Conservation (phyloP, 1,140 invertebrate genomes). For the Lordiphosa mommai region DNA sequence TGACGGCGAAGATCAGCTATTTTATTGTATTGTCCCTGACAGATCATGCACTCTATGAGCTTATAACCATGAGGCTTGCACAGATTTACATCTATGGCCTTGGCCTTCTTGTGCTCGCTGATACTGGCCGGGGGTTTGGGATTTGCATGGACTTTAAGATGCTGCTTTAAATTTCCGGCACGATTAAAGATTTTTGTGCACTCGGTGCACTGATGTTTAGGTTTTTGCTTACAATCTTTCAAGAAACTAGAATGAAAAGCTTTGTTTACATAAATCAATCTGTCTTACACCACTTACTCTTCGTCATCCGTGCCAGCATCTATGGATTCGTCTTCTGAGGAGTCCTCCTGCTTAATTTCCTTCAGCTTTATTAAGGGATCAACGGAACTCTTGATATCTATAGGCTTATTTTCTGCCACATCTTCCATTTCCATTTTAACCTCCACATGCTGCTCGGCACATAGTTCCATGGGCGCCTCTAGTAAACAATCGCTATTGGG, state of each 20-base stretch:
- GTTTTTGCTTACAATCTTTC: no score
- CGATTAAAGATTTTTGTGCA: no score
- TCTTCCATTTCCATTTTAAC: slow-evolving; percentile 61
- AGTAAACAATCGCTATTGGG: slow-evolving; percentile 41
- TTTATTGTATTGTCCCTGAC: slow-evolving; percentile 62
- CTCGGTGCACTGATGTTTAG: no score
- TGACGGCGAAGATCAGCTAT: slow-evolving; percentile 51
- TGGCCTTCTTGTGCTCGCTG: slow-evolving; percentile 57
- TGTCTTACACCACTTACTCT: no score
- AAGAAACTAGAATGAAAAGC: no score
- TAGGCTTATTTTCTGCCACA: neutral
- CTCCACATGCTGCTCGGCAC: slow-evolving; percentile 60
- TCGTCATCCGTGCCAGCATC: no score
- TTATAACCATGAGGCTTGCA: slow-evolving; percentile 66
- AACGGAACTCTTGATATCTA: slow-evolving; percentile 43
- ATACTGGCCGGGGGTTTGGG: slow-evolving; percentile 55
- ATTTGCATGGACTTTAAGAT: slow-evolving; percentile 50
- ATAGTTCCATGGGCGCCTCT: slow-evolving; percentile 58
- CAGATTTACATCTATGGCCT: slow-evolving; percentile 55
- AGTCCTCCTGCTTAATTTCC: no score
- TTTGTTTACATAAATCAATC: no score
- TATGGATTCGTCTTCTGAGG: no score
- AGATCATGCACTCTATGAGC: slow-evolving; percentile 67
- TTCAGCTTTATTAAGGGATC: slow-evolving; percentile 58
- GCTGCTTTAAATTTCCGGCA: no score